Evolutionary conservation across 1,140 invertebrate genomes (phyloP), one percentile per base, ranked within the genome.

Genomic region (Sarcophaga bullata): DNA sequence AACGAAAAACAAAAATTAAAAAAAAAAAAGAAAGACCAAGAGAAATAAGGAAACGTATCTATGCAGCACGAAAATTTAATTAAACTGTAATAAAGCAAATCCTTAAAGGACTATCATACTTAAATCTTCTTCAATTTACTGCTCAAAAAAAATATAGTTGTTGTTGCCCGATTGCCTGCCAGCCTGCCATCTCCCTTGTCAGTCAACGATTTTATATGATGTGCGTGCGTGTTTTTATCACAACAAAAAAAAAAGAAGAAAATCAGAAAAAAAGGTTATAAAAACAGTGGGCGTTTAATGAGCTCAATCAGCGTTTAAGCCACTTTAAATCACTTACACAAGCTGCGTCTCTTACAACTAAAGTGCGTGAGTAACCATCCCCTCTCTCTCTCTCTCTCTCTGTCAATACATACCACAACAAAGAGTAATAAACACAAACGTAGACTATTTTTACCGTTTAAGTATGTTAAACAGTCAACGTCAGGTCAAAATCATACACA

Each of bases 41-140:
- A 37, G 25, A 37, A 37, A 37, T 4, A 37, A 4, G 25, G 25
- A 37, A 37, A 37, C 25, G 25, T 37, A 49, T 47, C 73, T 78
- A 80, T 80, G 75, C 78, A 3, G 49, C 54, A 80, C n/a, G 80
- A 83, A 83, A 81, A 73, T 89, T 89, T 89, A 89, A 89, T 89
- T 89, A 89, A 89, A 89, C 88, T 89, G 88, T 89, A 89, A 89
- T 89, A 89, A 89, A 89, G 86, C 87, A 88, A 89, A 89, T 85
- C 88, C 88, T 84, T 83, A 83, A 84, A 81, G 49, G 84, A 82
- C 80, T 73, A 19, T 68, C 62, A 68, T 68, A 17, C 62, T 19
- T 68, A 58, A 58, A 58, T 58, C 54, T 58, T 58, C 54, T 58
- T 58, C 54, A n/a, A n/a, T 58, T 58, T 58, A 13, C n/a, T 13